These are phyloP conservation scores for Villa cingulata DNA, from an alignment of 2,888 invertebrate genomes.

Conservation along the genomic window DNA sequence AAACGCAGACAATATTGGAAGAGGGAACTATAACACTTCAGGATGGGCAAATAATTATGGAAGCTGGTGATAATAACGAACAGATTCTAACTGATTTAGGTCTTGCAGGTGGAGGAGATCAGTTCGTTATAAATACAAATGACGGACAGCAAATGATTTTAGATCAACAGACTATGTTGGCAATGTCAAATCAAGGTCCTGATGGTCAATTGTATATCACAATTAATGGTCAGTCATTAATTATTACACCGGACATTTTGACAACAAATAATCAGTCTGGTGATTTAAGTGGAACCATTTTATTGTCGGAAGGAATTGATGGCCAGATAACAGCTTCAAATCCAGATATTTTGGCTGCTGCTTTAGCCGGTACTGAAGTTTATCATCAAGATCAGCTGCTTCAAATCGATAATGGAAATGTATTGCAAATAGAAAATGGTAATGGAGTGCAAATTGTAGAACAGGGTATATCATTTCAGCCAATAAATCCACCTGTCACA, in stretches of 20 bases:
- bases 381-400: slow-evolving; percentile 42
- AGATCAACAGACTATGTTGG: slow-evolving; percentile 11
- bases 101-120: slow-evolving; percentile 2
- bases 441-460: slow-evolving; percentile 12
- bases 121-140: slow-evolving; percentile 9
- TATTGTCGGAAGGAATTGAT: slow-evolving; percentile 2
- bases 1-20: neutral
- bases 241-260: slow-evolving; percentile 22
- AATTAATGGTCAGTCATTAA: slow-evolving; percentile 22
- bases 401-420: slow-evolving; percentile 10
- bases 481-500: slow-evolving; percentile 24
- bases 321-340: slow-evolving; percentile 31
- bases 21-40: slow-evolving; percentile 5
- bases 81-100: slow-evolving; percentile 2
- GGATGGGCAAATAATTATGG: neutral
- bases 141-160: slow-evolving; percentile 10
- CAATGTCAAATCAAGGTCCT: slow-evolving; percentile 6
- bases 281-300: slow-evolving; percentile 6
- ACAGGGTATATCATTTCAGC: slow-evolving; percentile 18
- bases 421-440: slow-evolving; percentile 18
- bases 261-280: slow-evolving; percentile 15
- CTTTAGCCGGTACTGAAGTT: slow-evolving; percentile 59
- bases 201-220: slow-evolving; percentile 21
- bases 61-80: neutral
- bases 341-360: slow-evolving; percentile 61